Percentiles rank a stretch among this genome's conserved stretches.
Evolutionary conservation across 2,113 vertebrate genomes (phyloP).

Genomic region (Heterochromis multidens): DNA sequence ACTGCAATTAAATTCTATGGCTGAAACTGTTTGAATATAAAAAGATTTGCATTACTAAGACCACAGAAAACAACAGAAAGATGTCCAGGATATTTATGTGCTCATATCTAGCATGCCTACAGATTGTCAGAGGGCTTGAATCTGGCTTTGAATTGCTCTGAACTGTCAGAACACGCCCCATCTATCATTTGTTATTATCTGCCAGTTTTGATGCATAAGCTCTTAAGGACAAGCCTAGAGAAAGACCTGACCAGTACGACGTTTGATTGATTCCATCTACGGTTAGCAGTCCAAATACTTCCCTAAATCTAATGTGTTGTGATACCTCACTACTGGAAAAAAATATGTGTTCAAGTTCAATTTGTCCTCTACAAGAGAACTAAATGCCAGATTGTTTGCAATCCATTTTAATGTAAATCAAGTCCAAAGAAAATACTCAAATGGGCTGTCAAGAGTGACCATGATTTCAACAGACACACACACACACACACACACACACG

Average conservation of each 20-base stretch:
- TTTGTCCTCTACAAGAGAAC: not conserved
- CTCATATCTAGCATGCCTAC: not conserved
- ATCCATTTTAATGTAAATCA: not conserved
- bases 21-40: conserved; percentile 34
- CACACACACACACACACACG: not conserved
- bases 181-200: not conserved
- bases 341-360: not conserved
- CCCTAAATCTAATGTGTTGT: not conserved
- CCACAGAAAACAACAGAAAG: not conserved
- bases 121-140: not conserved
- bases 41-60: conserved; percentile 30
- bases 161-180: not conserved
- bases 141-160: not conserved
- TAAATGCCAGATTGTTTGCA: conserved; percentile 9
- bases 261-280: not conserved
- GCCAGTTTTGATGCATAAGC: not conserved
- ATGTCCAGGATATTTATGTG: not conserved
- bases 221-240: not conserved
- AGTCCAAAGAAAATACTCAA: conserved; percentile 8
- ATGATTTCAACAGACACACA: not conserved
- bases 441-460: not conserved
- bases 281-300: not conserved
- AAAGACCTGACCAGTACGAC: not conserved
- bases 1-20: conserved; percentile 29
- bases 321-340: not conserved